Base-by-base conservation (phyloP, 2,797 vertebrate species). In the Etheostoma nigrum region DNA sequence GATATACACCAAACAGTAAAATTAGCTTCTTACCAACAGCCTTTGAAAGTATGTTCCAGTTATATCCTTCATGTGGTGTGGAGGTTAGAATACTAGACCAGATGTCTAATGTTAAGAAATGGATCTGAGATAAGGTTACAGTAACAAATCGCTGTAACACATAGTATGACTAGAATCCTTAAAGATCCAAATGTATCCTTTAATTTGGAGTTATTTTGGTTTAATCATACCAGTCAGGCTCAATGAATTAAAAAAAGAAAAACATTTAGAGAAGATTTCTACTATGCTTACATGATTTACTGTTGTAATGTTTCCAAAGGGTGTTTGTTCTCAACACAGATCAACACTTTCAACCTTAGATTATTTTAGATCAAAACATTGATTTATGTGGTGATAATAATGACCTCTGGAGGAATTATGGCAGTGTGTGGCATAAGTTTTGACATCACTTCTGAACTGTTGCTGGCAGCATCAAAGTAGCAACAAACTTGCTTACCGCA, bases 1-100 rank as follows among this genome's bases (percentile, higher is more conserved):
- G 77, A 87, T 68, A 16, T 69, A 87, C 59, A 73, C 81, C 76
- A 65, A 76, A 90, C 83, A 42, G 80, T 91, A 86, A 91, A 90
- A 86, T 86, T 74, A 90, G 83, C 83, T 71, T 79, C 84, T 74
- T 81, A 67, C 78, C 85, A 82, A 54, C 65, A 76, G 74, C 72
- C 79, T 81, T 67, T 82, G 49, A 85, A 81, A 82, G 79, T 57
- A 64, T 70, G 85, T 82, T 77, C 83, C 60, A 67, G 67, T 84
- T 71, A 76, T 71, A 79, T 84, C 77, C 78, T 81, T 79, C 61
- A 71, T 66, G 80, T 45, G 66, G 53, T 16, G 25, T 36, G 11
- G 78, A 87, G 64, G 81, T 83, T 62, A 69, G 25, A 77, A 76
- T 62, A 60, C 66, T 30, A 63, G 21, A 62, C 49, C 19, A 67